Evolutionary conservation across 2,888 invertebrate species (phyloP), one percentile per base, ranked within the genome.

Genomic region (Agrilus cyanescens): DNA sequence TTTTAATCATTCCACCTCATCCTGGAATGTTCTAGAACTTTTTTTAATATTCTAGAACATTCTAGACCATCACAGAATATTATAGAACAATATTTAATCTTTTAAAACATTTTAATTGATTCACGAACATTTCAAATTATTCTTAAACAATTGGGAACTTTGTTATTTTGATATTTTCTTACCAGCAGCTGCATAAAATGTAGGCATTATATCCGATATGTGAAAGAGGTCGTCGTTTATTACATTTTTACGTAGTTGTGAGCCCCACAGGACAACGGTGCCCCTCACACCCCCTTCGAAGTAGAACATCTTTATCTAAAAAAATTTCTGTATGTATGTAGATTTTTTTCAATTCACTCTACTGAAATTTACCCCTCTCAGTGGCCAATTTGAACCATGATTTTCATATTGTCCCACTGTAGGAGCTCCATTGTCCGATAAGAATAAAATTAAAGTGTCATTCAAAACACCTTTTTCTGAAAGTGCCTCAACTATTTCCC

Each of bases 361-460:
- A 34, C 12, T 15, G 7, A 32, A 10, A 60, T 68, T 67, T 66
- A 82, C 85, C 13, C 87, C 87, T 61, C 82, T 72, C 10, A 87
- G 61, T n/a, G 87, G 87, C 72, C 76, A 84, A 65, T 86, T 86
- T 13, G 84, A 85, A 8, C 80, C 86, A 38, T 76, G 75, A 64
- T 89, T 93, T 38, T 71, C 60, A 57, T 80, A 77, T 38, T 71
- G 55, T 0, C 87, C 89, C 43, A 73, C 68, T 1, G 86, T 80
- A 38, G 86, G 85, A 0, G 82, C 87, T 0, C 91, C 90, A 60
- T 94, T 94, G 61, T 94, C 95, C 10, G 89, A 83, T 52, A 84
- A 76, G 60, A 94, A 95, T 1, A 89, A 65, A 40, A 95, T 73
- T 36, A 95, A 76, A 1, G 89, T 84, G 59, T 93, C 82, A 34